Evolutionary conservation across 2,113 vertebrate species (phyloP).

Genomic region (Muntiacus muntjak): DNA sequence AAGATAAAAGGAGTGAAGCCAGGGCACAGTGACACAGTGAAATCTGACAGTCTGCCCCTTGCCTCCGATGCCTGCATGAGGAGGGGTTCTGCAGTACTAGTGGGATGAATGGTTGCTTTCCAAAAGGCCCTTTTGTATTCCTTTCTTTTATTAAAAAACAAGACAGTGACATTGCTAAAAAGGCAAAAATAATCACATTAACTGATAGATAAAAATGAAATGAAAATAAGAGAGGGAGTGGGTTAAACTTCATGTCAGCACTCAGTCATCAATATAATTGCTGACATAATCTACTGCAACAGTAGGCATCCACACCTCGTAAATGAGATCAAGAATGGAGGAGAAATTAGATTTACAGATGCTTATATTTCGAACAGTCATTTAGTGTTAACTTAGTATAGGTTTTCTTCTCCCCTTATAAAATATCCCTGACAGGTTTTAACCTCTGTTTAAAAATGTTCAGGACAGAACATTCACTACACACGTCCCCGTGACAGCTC

Average conservation of each 20-base stretch:
- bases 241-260: background rate
- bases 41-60: background rate
- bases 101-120: background rate
- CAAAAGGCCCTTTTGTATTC: background rate
- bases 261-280: background rate
- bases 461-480: background rate
- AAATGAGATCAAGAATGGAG: slow-evolving; percentile 39
- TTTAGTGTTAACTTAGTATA: slow-evolving; percentile 3
- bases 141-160: background rate
- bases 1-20: background rate
- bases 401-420: background rate
- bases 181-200: background rate
- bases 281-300: background rate
- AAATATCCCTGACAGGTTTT: background rate
- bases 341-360: slow-evolving; percentile 32
- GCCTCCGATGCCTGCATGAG: background rate
- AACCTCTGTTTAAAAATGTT: slow-evolving; percentile 34
- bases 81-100: background rate
- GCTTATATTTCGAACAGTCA: background rate
- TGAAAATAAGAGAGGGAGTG: background rate
- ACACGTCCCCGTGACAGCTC: background rate
- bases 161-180: background rate
- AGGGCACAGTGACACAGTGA: background rate
- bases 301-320: background rate
- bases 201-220: slow-evolving; percentile 20